phyloP scores from a whole-genome alignment of 2,888 invertebrate species.

The Tortricodes alternella region DNA sequence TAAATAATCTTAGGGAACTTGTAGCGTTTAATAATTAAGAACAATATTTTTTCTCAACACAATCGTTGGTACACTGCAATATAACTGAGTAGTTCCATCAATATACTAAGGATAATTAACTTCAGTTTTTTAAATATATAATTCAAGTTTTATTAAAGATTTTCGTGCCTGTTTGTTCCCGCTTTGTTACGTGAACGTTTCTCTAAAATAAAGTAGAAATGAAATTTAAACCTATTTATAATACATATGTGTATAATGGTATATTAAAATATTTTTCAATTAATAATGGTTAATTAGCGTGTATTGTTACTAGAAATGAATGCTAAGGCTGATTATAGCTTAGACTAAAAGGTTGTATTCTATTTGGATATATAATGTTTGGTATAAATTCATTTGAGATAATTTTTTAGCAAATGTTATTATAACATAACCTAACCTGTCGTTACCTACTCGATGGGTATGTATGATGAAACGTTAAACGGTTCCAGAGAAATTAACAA shows the following conservation, averaged over 20 bases:
- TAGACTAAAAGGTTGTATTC: constrained; percentile 12
- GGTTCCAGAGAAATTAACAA: too few relatives aligned
- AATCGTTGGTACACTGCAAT: too few relatives aligned
- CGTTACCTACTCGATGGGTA: background rate
- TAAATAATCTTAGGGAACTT: background rate
- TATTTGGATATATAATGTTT: background rate
- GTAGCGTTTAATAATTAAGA: too few relatives aligned
- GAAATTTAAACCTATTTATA: background rate
- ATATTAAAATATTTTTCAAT: constrained; percentile 26
- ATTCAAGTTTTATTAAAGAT: too few relatives aligned
- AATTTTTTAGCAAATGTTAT: too few relatives aligned
- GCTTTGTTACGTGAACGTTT: background rate
- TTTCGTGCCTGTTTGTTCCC: background rate
- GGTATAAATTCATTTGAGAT: background rate
- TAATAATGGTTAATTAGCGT: constrained; percentile 4
- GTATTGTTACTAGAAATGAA: constrained; percentile 18
- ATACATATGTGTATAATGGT: background rate
- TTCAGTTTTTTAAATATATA: too few relatives aligned
- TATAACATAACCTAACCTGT: too few relatives aligned
- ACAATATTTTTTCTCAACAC: too few relatives aligned
- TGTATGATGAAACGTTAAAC: too few relatives aligned
- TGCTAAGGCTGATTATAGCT: constrained; percentile 22
- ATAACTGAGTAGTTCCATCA: too few relatives aligned
- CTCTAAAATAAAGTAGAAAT: background rate
- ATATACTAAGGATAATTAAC: too few relatives aligned